A percentile compares a stretch with the other conserved stretches of the same genome.
Conservation (phyloP, 1,140 invertebrate genomes). For the Pemphigus obesinymphae region DNA sequence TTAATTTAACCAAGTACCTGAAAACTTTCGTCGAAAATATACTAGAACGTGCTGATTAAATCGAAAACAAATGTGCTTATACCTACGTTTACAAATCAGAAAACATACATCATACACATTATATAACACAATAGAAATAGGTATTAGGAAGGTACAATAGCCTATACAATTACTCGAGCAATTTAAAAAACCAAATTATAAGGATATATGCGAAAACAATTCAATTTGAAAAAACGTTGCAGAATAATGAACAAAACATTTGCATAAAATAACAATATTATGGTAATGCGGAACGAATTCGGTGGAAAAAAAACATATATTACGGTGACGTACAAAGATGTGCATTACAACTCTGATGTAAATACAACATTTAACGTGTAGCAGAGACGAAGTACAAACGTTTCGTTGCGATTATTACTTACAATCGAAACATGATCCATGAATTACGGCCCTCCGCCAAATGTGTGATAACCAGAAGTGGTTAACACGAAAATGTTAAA, state of each 20-base stretch:
- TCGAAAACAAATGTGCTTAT: too few relatives aligned
- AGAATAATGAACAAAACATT: background rate
- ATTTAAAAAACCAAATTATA: background rate
- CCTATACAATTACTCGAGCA: background rate
- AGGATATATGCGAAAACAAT: background rate
- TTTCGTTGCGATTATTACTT: background rate
- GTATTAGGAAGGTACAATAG: too few relatives aligned
- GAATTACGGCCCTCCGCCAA: background rate
- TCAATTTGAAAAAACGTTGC: background rate
- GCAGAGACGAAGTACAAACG: background rate
- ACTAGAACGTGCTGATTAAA: too few relatives aligned
- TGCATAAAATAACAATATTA: background rate
- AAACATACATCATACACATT: background rate
- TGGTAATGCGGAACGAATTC: background rate
- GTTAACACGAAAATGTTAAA: background rate
- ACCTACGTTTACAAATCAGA: background rate
- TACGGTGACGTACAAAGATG: background rate
- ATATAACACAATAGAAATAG: too few relatives aligned
- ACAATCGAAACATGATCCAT: slow-evolving; percentile 24
- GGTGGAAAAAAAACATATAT: too few relatives aligned
- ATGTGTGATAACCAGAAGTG: background rate
- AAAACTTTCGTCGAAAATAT: too few relatives aligned
- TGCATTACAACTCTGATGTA: too few relatives aligned
- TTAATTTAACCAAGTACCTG: too few relatives aligned
- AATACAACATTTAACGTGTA: too few relatives aligned